Evolutionary conservation across 2,113 vertebrate species (phyloP), one percentile per base, ranked within the genome.

Genomic region (Dermatemys mawii): DNA sequence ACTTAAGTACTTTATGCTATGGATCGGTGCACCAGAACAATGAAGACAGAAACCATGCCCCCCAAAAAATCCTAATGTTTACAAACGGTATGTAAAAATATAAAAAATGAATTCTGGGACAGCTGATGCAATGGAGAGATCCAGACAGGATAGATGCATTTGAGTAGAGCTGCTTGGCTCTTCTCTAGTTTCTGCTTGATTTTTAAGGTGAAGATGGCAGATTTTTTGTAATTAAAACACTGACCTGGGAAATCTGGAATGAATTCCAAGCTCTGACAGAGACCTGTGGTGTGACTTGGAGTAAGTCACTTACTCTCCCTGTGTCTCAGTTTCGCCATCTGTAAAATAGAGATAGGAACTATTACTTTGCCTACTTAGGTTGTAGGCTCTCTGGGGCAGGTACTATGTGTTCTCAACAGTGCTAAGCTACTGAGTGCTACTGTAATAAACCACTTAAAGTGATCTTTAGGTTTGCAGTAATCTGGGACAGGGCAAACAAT

Each of bases 401-500:
- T 48, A 60, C 22, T 44, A 19, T 50, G 73, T 90, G 63, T 24
- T 70, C 53, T 6, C 32, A 67, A 12, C 16, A 29, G 54, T 35
- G 41, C 50, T 90, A 0, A 5, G 5, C 4, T 84, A 55, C n/a
- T 29, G 1, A 0, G 35, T 50, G 11, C 49, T 78, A 12, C n/a
- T 88, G 67, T 35, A 54, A 53, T 7, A 19, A 1, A 24, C 49
- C 48, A 70, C 94, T 91, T 81, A 48, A 32, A 26, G 51, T 5
- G 3, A 54, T 44, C 48, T 82, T 46, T 0, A 79, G 85, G 22
- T 84, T 10, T 32, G 22, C 50, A 32, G 12, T 35, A 51, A 8
- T 38, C 1, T 32, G 60, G 32, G 32, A 5, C 22, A 35, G 16
- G 57, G 50, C 80, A 60, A 90, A 17, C 17, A 86, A 29, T 4